Evolutionary conservation across 2,888 invertebrate species (phyloP), one percentile per base, ranked within the genome.

Genomic region (Tetanocera ferruginea): DNA sequence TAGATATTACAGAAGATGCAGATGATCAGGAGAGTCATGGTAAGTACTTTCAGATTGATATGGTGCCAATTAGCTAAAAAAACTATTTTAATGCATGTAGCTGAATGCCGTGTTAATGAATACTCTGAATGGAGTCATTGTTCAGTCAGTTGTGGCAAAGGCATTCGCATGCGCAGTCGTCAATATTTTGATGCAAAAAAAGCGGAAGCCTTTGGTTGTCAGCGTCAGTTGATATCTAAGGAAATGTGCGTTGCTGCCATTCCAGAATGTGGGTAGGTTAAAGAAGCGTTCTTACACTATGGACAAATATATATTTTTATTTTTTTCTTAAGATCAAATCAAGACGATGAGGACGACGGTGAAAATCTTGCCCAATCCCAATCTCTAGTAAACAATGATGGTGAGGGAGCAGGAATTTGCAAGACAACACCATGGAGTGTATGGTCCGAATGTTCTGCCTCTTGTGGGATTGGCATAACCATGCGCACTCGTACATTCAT

Each of bases 71-170:
- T 43, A 11, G 14, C 43, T 43, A 14, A 14, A 43, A n/a, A 43
- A 43, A 14, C 49, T 67, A 67, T 11, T n/a, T 11, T 49, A n/a
- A n/a, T n/a, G n/a, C n/a, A 37, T 43, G 57, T 86, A 96, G 96
- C 94, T 84, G 96, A 96, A 88, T 98, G 98, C 88, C 93, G 91
- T 3, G 95, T 95, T 31, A 91, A 92, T 0, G 93, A 93, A 25
- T 98, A 96, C 92, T 91, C 93, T 5, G 84, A 91, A 11, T 98
- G 96, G 96, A 93, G 94, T 37, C 91, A 92, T 23, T 98, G 97
- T 88, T 95, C 96, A 5, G 96, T 95, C 55, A 92, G 93, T 43
- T 98, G 98, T 90, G 98, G 97, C 78, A 95, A 95, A 91, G 98
- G 98, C 34, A 91, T 94, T 81, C 92, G 96, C 85, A 94, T 95